Evolutionary conservation across 2,113 vertebrate genomes (phyloP).

Genomic region (Pitta sordida): DNA sequence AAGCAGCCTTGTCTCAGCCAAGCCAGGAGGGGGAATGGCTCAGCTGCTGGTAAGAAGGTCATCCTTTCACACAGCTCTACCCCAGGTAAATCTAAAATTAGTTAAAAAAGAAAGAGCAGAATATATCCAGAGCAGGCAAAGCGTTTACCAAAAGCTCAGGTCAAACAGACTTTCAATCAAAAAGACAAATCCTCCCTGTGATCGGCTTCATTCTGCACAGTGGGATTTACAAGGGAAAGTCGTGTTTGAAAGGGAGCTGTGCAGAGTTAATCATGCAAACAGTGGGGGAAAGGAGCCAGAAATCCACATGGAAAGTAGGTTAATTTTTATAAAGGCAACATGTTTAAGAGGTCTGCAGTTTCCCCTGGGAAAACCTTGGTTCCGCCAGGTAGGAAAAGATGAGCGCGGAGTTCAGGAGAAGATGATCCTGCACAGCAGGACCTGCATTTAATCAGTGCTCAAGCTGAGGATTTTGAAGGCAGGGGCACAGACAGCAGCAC

Average conservation of each 20-base stretch:
- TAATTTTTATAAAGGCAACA: conserved; percentile 58
- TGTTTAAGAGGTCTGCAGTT: conserved; percentile 1
- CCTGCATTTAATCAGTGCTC: neutral
- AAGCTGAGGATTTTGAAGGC: neutral
- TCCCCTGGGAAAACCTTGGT: conserved; percentile 26
- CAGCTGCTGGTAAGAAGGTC: conserved; percentile 43
- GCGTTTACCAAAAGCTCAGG: conserved; percentile 19
- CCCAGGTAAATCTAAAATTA: conserved; percentile 41
- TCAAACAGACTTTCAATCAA: conserved; percentile 55
- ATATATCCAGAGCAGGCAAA: conserved; percentile 26
- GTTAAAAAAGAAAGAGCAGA: neutral
- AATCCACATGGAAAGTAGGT: conserved; percentile 53
- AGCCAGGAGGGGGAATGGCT: neutral
- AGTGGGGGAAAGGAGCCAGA: conserved; percentile 43
- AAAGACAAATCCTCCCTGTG: conserved; percentile 26
- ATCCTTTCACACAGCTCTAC: conserved; percentile 6
- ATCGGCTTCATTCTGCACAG: conserved; percentile 34
- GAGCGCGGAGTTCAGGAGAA: neutral
- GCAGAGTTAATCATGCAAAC: conserved; percentile 57
- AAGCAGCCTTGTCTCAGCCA: neutral
- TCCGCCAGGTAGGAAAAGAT: neutral
- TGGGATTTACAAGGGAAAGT: conserved; percentile 48
- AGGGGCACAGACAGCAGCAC: neutral
- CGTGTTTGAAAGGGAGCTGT: conserved; percentile 12
- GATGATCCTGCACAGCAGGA: neutral